Conservation (phyloP, 2,113 vertebrate genomes). For the Pandion haliaetus region DNA sequence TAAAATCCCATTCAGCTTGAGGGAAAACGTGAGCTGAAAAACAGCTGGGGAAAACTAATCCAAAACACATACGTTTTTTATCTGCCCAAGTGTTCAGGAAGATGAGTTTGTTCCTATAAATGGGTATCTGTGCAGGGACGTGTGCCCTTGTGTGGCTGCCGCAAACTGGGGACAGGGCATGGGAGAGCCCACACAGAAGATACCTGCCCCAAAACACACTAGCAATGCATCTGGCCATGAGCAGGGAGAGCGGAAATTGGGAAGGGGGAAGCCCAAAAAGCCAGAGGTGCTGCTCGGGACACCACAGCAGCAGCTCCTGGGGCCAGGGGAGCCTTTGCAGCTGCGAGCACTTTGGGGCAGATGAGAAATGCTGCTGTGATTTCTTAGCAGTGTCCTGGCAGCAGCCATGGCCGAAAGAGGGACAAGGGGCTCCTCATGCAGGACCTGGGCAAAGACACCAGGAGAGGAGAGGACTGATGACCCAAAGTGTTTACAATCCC, state of each 20-base stretch:
- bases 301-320: not conserved
- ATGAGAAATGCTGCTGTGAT: not conserved
- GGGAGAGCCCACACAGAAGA: not conserved
- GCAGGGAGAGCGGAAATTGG: not conserved
- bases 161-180: not conserved
- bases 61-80: not conserved
- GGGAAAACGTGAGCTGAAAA: not conserved
- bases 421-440: not conserved
- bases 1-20: not conserved
- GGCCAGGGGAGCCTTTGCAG: not conserved
- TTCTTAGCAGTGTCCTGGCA: not conserved
- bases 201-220: not conserved
- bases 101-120: not conserved
- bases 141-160: not conserved
- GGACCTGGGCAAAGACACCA: not conserved
- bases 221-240: not conserved
- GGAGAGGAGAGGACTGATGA: not conserved
- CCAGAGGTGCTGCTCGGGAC: not conserved
- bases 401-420: not conserved
- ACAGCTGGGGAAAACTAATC: not conserved
- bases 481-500: not conserved
- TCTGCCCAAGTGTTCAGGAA: not conserved
- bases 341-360: not conserved
- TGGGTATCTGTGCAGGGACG: fast-evolving
- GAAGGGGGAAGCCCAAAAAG: not conserved